A percentile compares a stretch with the other conserved stretches of the same genome.
phyloP scores from a whole-genome alignment of 2,888 invertebrate genomes.

The Lampropteryx suffumata region DNA sequence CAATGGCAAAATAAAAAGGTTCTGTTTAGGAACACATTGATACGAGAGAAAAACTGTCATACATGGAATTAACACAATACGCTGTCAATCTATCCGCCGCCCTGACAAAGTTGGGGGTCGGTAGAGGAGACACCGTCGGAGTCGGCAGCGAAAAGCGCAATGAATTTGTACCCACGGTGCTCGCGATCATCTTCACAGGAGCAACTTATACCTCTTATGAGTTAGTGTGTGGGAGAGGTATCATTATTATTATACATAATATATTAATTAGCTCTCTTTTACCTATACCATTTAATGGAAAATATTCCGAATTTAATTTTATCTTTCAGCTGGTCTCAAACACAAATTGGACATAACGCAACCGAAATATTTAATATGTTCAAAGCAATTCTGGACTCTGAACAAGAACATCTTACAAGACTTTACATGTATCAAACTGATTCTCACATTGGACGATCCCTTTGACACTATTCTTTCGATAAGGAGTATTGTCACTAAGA shows the following conservation, averaged over 20 bases:
- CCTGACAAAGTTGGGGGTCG: slow-evolving; percentile 73
- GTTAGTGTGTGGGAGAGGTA: slow-evolving; percentile 57
- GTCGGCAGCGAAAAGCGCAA: slow-evolving; percentile 84
- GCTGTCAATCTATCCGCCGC: slow-evolving; percentile 78
- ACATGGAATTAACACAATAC: slow-evolving; percentile 73
- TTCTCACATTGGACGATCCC: slow-evolving; percentile 51
- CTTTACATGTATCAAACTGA: slow-evolving; percentile 50
- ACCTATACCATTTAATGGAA: too few species aligned
- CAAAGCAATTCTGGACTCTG: slow-evolving; percentile 73
- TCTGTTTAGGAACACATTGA: slow-evolving; percentile 75
- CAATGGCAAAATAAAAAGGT: slow-evolving; percentile 14
- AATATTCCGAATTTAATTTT: background rate
- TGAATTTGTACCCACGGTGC: slow-evolving; percentile 76
- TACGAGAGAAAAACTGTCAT: slow-evolving; percentile 78
- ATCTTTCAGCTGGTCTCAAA: slow-evolving; percentile 81
- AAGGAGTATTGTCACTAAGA: slow-evolving; percentile 43
- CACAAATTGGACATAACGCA: slow-evolving; percentile 85
- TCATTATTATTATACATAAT: too few species aligned
- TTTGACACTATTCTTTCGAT: slow-evolving; percentile 41
- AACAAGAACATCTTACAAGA: slow-evolving; percentile 50
- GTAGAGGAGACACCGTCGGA: slow-evolving; percentile 78
- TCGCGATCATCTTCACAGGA: slow-evolving; percentile 74
- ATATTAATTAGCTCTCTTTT: too few species aligned
- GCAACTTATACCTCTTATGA: slow-evolving; percentile 60
- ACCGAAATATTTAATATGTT: slow-evolving; percentile 86